Conservation (phyloP, 2,888 invertebrate genomes). For the Leucoptera coffeella region DNA sequence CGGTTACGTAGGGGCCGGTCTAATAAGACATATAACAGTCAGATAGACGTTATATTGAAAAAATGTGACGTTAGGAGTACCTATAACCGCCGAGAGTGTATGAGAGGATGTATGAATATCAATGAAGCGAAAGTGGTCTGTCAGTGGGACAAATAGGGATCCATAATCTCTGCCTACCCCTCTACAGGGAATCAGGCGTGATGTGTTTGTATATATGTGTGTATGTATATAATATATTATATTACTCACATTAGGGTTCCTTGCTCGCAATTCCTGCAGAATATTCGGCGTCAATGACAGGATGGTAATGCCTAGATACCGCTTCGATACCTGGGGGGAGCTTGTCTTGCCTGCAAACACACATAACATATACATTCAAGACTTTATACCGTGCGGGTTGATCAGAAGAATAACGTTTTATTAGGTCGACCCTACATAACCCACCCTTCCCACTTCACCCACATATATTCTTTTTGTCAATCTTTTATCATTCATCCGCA, state of each 20-base stretch:
- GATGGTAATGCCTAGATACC: constrained; percentile 88
- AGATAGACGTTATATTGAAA: too few species aligned
- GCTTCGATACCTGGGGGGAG: constrained; percentile 23
- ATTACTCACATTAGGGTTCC: constrained; percentile 52
- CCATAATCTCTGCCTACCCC: neutral
- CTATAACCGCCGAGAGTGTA: neutral
- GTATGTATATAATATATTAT: too few species aligned
- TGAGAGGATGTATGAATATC: neutral
- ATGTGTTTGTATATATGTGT: neutral
- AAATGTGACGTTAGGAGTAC: neutral
- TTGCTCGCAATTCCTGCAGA: constrained; percentile 63
- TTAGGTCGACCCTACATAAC: too few species aligned
- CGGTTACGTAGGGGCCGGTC: too few species aligned
- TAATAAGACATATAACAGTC: too few species aligned
- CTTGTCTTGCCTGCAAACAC: constrained; percentile 22
- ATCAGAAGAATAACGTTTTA: too few species aligned
- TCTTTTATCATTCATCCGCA: too few species aligned
- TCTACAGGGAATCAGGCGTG: neutral
- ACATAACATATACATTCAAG: neutral
- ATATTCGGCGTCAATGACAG: constrained; percentile 75
- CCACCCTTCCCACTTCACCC: too few species aligned
- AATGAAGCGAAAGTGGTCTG: neutral
- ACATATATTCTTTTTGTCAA: too few species aligned
- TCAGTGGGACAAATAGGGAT: neutral
- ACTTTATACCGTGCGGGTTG: too few species aligned